A percentile compares a stretch with the other conserved stretches of the same genome.
These are phyloP conservation scores for Hystrix brachyura DNA, from an alignment of 2,113 vertebrate species.

Conservation along the genomic window DNA sequence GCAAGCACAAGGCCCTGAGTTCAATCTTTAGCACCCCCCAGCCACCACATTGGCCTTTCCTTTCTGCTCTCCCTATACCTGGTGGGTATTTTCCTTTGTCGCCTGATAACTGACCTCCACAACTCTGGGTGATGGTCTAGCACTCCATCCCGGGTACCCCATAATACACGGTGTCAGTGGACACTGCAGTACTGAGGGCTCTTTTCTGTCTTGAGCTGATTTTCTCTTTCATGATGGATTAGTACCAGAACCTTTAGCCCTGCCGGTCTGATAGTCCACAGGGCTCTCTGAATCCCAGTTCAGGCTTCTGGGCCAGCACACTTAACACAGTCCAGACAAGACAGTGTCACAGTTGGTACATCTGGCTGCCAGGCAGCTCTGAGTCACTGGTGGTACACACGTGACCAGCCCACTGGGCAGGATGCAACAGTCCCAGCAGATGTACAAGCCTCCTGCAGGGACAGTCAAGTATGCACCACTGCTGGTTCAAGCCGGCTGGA, in stretches of 20 bases:
- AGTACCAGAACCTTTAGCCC: neutral
- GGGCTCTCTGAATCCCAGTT: neutral
- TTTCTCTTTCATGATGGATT: neutral
- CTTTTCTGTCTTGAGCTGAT: neutral
- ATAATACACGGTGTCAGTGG: accelerated
- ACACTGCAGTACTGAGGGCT: neutral
- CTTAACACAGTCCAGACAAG: neutral
- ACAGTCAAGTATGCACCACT: neutral
- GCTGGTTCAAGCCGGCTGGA: neutral
- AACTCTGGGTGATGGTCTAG: neutral
- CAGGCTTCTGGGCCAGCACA: neutral
- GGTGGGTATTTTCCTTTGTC: neutral
- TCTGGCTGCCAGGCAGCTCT: neutral
- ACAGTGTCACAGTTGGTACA: neutral
- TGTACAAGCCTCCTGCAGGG: neutral
- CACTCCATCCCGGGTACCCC: neutral
- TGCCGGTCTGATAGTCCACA: neutral
- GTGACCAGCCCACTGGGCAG: neutral
- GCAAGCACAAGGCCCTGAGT: no score
- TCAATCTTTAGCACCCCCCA: no score
- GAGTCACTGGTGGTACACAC: neutral
- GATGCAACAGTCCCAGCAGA: neutral
- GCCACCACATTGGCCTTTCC: neutral
- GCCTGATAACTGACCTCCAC: neutral
- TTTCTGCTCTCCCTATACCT: neutral